Base-by-base conservation (phyloP, 2,888 invertebrate genomes). In the Eulithis testata region DNA sequence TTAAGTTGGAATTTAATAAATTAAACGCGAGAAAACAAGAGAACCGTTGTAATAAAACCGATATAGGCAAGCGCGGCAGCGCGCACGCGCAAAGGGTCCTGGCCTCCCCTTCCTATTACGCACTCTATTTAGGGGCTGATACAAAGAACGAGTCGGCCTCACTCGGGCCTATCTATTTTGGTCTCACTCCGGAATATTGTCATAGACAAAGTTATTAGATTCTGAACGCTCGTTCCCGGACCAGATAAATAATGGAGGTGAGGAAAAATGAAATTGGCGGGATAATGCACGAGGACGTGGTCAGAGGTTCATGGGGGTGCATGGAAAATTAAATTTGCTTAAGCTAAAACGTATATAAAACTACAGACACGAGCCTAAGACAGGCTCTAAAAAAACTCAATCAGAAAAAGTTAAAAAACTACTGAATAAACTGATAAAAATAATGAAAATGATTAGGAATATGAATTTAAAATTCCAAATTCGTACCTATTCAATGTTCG, bases 91-190 rank as follows among this genome's bases (percentile, higher is more conserved):
- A 85, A 74, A 75, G 82, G 58, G 64, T 60, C 64, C 69, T 80
- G 79, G 75, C 89, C 89, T 88, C 90, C 91, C 92, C 90, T 85
- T 88, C 86, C 84, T 86, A 90, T 90, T 90, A 91, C 91, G 89
- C 89, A 90, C 91, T 91, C 88, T 91, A 91, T 92, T 91, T 91
- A 91, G 92, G 91, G 91, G 92, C 89, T 85, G 90, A 84, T 88
- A 89, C 91, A 90, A 89, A 89, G 91, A 90, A 84, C 88, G 83
- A 86, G 85, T 89, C 84, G 76, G 81, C 37, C 57, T 60, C 44
- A 64, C 60, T 57, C 52, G 11, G 63, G 80, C 85, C 86, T 87
- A 87, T 92, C 91, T 92, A 92, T 92, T 92, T 93, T 89, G 86
- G 90, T 90, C 86, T 85, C 77, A 81, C 81, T 83, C 82, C 80